Conservation (phyloP, 2,888 invertebrate genomes). For the Drosophila seclusa region DNA sequence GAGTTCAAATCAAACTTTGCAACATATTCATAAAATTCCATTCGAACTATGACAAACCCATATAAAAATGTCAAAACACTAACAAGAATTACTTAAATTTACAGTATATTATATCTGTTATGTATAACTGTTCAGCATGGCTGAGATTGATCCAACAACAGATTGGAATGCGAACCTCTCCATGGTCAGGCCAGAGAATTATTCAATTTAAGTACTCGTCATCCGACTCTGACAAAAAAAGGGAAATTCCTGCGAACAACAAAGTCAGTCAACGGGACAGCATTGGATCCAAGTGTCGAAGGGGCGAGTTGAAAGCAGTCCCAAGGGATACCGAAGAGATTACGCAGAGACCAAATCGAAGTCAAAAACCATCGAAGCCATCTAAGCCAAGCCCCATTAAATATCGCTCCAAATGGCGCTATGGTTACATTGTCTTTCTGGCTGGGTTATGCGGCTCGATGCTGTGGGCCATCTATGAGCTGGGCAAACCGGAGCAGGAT, state of each 20-base stretch:
- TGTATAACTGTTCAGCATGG: conserved; percentile 35
- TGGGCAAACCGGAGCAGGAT: conserved; percentile 90
- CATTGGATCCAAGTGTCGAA: background rate
- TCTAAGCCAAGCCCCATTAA: background rate
- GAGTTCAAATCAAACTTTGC: background rate
- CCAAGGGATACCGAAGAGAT: too few species aligned
- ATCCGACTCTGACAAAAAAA: background rate
- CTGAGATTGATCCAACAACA: conserved; percentile 24
- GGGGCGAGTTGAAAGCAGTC: background rate
- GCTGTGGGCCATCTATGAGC: conserved; percentile 88
- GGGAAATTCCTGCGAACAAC: background rate
- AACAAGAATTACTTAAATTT: conserved; percentile 23
- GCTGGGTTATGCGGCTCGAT: conserved; percentile 87
- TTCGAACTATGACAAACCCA: background rate
- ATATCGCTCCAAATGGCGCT: background rate
- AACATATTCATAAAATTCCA: background rate
- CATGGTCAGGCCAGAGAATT: background rate
- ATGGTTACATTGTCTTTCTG: conserved; percentile 85
- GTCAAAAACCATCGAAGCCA: background rate
- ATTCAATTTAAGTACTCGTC: conserved; percentile 1
- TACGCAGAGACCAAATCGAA: background rate
- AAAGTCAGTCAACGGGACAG: background rate
- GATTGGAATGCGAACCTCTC: background rate
- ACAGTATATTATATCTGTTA: conserved; percentile 13
- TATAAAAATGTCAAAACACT: conserved; percentile 11